Base-by-base conservation (phyloP, 1,140 invertebrate genomes). In the Streblospio benedicti region DNA sequence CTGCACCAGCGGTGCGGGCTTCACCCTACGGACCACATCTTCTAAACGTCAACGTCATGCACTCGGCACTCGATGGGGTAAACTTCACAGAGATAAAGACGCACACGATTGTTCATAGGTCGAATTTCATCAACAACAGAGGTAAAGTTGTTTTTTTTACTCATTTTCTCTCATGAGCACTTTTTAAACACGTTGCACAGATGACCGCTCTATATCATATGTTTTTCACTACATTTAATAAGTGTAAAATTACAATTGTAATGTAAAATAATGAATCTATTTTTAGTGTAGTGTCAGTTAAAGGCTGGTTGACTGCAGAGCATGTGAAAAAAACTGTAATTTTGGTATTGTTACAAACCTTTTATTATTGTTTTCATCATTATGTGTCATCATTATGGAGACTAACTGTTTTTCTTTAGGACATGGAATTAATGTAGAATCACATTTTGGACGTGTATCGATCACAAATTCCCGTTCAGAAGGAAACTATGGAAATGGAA, bases 401-500 rank as follows among this genome's bases (percentile, higher is more conserved):
- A 23, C 12, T 59, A 4, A 2, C 25, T 53, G 20, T 38, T 16
- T 59, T 59, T 38, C 56, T 35, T 6, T 67, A 85, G 85, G 81
- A 59, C 91, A 92, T 83, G 86, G 49, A 88, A 87, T 96, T 47
- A 86, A 84, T 3, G 84, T 89, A 5, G 89, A 95, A 74, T 90
- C 71, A 27, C 73, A 82, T 91, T 51, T 87, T 65, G 83, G 86
- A n/a, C 88, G 94, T 70, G 84, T 98, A 0, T 93, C 97, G 69
- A 83, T 99, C 2, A 95, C 93, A 4, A 85, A 87, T 64, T 91
- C 89, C 61, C 83, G 87, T 67, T 88, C 99, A 38, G 86, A 84
- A 0, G 88, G 91, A 65, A 99, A 99, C 74, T 84, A 87, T 68
- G 95, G 95, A 0, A 86, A 93, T 75, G 96, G 96, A 28, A 84